Percentiles rank a stretch among this genome's conserved stretches.
These are phyloP conservation scores for Sapajus apella DNA, from an alignment of 2,113 vertebrate genomes.

Conservation along the genomic window DNA sequence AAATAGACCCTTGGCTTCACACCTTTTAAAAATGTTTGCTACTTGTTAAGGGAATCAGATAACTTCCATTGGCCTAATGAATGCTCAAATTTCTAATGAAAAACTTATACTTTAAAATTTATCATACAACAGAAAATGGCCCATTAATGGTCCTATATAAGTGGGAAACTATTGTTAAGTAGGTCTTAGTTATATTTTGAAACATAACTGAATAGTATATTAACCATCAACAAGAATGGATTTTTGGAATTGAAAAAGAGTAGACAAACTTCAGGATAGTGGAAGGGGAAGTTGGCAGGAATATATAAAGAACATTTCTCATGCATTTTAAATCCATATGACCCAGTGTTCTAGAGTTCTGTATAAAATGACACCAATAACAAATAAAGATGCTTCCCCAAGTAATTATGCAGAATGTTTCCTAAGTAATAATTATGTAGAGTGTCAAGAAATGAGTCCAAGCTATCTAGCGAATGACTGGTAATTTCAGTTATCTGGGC, in stretches of 20 bases:
- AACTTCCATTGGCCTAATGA: not conserved
- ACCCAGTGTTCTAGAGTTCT: slow-evolving; percentile 16
- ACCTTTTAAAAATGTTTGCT: slow-evolving; percentile 36
- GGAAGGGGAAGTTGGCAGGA: not conserved
- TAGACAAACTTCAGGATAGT: not conserved
- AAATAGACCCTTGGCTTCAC: not conserved
- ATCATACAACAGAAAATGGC: not conserved
- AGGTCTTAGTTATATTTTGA: not conserved
- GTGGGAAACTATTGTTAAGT: not conserved
- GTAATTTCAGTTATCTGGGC: not conserved
- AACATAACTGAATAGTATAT: not conserved
- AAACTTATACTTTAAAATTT: slow-evolving; percentile 8
- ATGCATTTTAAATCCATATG: not conserved
- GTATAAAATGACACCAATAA: not conserved
- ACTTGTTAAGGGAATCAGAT: not conserved
- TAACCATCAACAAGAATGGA: not conserved
- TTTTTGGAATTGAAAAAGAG: slow-evolving; percentile 12
- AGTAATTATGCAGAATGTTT: not conserved
- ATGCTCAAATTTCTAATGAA: slow-evolving; percentile 23
- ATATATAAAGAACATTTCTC: not conserved
- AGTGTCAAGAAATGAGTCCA: slow-evolving; percentile 1
- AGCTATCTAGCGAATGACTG: not conserved
- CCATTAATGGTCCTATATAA: not conserved
- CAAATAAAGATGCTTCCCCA: not conserved
- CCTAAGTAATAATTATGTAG: not conserved